Conservation (phyloP, 2,797 vertebrate species). For the Ptychobarbus kaznakovi region DNA sequence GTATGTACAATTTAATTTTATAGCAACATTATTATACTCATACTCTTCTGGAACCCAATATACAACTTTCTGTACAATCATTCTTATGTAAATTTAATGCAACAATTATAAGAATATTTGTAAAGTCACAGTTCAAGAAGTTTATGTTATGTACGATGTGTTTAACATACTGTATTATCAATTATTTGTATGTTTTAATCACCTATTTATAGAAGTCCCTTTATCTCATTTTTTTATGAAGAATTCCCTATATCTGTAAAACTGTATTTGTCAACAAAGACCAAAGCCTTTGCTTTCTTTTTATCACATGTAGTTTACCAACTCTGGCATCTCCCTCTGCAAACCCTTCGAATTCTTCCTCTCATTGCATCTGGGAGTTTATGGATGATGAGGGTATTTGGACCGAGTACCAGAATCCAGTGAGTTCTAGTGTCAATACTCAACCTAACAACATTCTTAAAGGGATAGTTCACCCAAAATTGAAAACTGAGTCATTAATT, state of each 20-base stretch:
- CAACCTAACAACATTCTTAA: neutral
- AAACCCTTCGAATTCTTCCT: neutral
- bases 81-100: no score
- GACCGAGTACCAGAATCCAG: conserved; percentile 71
- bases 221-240: neutral
- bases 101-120: no score
- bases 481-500: no score
- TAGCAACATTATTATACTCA: no score
- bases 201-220: neutral
- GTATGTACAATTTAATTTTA: no score
- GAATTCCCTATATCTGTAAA: neutral
- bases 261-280: neutral
- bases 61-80: no score
- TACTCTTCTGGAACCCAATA: no score
- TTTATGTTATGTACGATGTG: no score
- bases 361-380: conserved; percentile 70
- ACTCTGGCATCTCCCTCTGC: neutral
- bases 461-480: no score
- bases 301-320: conserved; percentile 46
- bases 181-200: neutral
- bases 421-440: conserved; percentile 54
- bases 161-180: neutral
- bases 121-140: no score
- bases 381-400: conserved; percentile 70
- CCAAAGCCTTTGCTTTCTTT: neutral